phyloP scores from a whole-genome alignment of 2,113 vertebrate species.

The Nothocercus julius region DNA sequence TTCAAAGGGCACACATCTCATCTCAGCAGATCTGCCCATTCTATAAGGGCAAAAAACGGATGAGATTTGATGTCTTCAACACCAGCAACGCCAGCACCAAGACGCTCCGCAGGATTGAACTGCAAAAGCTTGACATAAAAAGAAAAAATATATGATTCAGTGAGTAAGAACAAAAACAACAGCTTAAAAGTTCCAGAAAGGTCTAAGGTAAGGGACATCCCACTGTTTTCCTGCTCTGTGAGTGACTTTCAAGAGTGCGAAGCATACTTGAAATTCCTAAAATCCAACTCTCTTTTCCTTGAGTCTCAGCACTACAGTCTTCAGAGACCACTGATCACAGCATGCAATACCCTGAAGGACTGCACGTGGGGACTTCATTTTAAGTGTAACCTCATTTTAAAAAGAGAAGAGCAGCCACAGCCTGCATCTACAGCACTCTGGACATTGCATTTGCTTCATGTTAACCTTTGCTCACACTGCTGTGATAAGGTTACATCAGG shows the following conservation, averaged over 20 bases:
- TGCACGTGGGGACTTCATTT: conserved; percentile 51
- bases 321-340: conserved; percentile 69
- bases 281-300: conserved; percentile 55
- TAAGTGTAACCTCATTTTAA: conserved; percentile 35
- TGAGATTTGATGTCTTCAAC: conserved; percentile 97
- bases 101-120: conserved; percentile 92
- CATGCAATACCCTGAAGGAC: conserved; percentile 66
- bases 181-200: conserved; percentile 64
- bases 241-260: conserved; percentile 58
- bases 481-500: not conserved
- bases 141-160: conserved; percentile 26
- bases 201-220: conserved; percentile 68
- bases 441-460: not conserved
- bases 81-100: conserved; percentile 92
- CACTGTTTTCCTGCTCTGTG: conserved; percentile 51
- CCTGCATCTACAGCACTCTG: not conserved
- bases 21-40: conserved; percentile 84
- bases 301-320: conserved; percentile 50
- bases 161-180: conserved; percentile 65
- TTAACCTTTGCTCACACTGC: conserved; percentile 43
- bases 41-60: conserved; percentile 90
- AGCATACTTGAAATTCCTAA: conserved; percentile 64
- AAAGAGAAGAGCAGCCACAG: not conserved
- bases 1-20: conserved; percentile 19
- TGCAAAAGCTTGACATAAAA: conserved; percentile 88